Percentiles rank a stretch among this genome's conserved stretches.
These are phyloP conservation scores for Semicossyphus pulcher DNA, from an alignment of 2,113 vertebrate genomes.

Conservation along the genomic window DNA sequence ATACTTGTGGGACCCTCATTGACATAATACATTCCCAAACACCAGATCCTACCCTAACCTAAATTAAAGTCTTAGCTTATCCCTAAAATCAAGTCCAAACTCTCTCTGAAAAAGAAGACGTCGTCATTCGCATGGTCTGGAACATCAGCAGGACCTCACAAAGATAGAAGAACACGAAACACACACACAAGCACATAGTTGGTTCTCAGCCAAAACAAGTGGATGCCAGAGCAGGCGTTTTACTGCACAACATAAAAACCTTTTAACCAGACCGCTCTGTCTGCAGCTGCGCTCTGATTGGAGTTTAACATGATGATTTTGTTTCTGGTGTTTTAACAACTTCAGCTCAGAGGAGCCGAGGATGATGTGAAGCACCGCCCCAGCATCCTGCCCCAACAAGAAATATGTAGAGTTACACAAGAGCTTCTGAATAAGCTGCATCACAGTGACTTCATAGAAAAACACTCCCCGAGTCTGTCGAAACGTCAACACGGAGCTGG, in stretches of 20 bases:
- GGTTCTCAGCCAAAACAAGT: background rate
- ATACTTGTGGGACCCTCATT: background rate
- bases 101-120: background rate
- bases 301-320: background rate
- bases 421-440: background rate
- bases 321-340: slow-evolving; percentile 14
- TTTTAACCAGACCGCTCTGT: background rate
- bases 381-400: slow-evolving; percentile 32
- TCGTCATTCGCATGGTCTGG: background rate
- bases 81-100: background rate
- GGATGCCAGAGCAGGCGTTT: background rate
- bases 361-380: background rate
- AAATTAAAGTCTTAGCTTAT: background rate
- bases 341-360: background rate
- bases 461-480: background rate
- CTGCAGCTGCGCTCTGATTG: background rate
- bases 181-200: slow-evolving; percentile 9
- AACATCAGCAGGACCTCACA: background rate
- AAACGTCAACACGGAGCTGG: background rate
- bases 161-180: background rate
- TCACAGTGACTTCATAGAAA: background rate
- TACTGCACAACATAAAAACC: background rate
- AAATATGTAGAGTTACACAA: slow-evolving; percentile 5
- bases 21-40: no score
- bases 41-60: background rate